Percentiles rank a stretch among this genome's conserved stretches.
These are phyloP conservation scores for Pteronura brasiliensis DNA, from an alignment of 2,113 vertebrate genomes.

Conservation along the genomic window DNA sequence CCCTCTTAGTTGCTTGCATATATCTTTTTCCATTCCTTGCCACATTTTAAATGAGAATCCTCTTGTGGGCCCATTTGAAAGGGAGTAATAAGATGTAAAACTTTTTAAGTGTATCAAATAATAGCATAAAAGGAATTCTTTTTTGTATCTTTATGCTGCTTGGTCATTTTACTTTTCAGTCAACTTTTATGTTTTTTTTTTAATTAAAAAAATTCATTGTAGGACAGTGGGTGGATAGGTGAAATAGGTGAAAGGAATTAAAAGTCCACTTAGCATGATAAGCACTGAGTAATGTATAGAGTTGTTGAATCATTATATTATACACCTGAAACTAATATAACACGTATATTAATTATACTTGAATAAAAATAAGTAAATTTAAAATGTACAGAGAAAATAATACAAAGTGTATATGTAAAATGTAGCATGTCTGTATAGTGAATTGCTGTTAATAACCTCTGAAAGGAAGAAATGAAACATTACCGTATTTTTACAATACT, in stretches of 20 bases:
- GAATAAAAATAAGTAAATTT: background rate
- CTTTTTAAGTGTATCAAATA: background rate
- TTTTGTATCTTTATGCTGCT: background rate
- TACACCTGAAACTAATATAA: background rate
- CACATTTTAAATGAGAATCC: background rate
- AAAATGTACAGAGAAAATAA: background rate
- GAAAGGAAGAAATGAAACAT: background rate
- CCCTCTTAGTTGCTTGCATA: background rate
- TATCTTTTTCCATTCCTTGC: background rate
- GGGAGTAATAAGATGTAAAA: background rate
- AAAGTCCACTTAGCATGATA: background rate
- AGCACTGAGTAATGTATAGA: background rate
- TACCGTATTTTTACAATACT: background rate
- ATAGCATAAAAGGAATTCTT: background rate
- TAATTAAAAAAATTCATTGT: background rate
- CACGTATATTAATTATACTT: background rate
- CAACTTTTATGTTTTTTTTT: background rate
- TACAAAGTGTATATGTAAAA: background rate
- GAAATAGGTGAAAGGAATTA: background rate
- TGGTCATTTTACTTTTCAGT: background rate
- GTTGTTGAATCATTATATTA: background rate
- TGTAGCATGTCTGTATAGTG: background rate
- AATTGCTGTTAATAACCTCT: background rate
- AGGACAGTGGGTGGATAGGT: too few species aligned
- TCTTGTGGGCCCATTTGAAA: background rate